A percentile compares a stretch with the other conserved stretches of the same genome.
These are phyloP conservation scores for Beroe forskalii DNA, from an alignment of 37 sponge, comb jelly and placozoan species.

Conservation along the genomic window DNA sequence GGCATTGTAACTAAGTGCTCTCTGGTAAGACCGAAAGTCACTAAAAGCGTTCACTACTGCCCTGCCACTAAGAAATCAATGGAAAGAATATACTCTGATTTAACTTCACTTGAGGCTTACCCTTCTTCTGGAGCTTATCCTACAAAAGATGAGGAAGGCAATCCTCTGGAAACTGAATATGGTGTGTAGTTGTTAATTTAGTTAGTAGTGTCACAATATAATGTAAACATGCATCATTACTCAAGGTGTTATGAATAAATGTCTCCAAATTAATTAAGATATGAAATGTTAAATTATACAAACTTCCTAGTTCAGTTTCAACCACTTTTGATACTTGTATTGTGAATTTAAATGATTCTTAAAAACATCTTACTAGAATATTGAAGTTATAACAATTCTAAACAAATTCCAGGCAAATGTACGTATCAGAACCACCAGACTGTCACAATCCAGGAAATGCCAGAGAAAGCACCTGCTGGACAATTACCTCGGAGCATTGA, in stretches of 20 bases:
- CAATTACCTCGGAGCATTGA: conserved; percentile 97
- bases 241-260: no score
- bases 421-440: conserved; percentile 93
- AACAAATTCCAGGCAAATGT: conserved; percentile 63
- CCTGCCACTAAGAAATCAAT: conserved; percentile 93
- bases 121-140: conserved; percentile 86
- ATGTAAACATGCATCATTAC: no score
- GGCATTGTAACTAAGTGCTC: conserved; percentile 95
- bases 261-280: no score
- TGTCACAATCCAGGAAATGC: conserved; percentile 94
- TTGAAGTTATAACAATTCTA: no score
- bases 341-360: no score
- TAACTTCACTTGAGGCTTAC: conserved; percentile 89
- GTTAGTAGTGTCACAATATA: no score
- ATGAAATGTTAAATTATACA: no score
- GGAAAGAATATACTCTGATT: conserved; percentile 90
- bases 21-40: conserved; percentile 82
- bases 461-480: conserved; percentile 97
- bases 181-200: no score
- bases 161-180: conserved; percentile 96
- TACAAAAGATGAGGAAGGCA: conserved; percentile 96
- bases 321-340: no score
- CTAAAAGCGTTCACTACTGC: conserved; percentile 99
- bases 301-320: no score
- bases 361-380: no score